These are phyloP conservation scores for Acanthochromis polyacanthus DNA, from an alignment of 2,113 vertebrate genomes.

Conservation along the genomic window DNA sequence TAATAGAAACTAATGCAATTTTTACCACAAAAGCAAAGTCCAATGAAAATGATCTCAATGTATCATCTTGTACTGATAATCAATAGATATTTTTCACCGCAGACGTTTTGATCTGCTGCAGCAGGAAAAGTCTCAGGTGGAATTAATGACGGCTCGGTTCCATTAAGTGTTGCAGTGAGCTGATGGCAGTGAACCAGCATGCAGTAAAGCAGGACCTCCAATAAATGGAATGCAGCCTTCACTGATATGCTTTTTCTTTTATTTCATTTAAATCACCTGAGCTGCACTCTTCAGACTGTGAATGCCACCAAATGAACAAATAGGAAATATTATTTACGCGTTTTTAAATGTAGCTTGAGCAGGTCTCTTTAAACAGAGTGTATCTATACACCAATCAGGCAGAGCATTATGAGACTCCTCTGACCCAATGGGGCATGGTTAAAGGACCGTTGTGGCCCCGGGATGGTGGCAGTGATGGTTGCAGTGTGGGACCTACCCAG, in stretches of 20 bases:
- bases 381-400: too few species aligned
- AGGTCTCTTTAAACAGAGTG: background rate
- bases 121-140: background rate
- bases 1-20: background rate
- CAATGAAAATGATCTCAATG: slow-evolving; percentile 21
- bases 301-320: background rate
- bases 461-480: too few species aligned
- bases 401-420: too few species aligned
- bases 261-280: slow-evolving; percentile 22
- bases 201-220: background rate
- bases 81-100: slow-evolving; percentile 16
- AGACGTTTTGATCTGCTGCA: slow-evolving; percentile 15
- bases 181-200: background rate
- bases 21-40: background rate
- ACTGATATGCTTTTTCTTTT: slow-evolving; percentile 1
- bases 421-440: too few species aligned
- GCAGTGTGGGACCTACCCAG: too few species aligned
- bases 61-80: slow-evolving; percentile 16
- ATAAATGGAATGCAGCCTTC: slow-evolving; percentile 9
- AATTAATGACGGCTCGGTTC: slow-evolving; percentile 18
- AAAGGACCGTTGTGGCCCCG: too few species aligned
- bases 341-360: slow-evolving; percentile 5
- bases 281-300: slow-evolving; percentile 1
- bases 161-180: slow-evolving; percentile 4
- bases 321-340: background rate